Evolutionary conservation across 1,140 invertebrate genomes (phyloP).

Genomic region (Drosophila aff.): DNA sequence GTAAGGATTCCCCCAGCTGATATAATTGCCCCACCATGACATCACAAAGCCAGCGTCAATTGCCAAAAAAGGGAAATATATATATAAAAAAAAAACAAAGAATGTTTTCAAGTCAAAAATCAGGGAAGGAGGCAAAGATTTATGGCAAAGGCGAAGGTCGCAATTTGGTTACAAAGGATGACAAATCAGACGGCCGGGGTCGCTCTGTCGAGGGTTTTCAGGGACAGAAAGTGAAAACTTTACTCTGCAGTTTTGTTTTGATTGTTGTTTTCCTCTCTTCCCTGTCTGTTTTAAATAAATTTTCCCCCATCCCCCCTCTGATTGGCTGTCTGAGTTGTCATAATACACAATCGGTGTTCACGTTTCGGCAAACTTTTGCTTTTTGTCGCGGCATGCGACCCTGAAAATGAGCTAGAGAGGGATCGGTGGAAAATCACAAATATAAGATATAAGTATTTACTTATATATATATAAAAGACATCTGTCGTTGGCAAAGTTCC

Average conservation of each 20-base stretch:
- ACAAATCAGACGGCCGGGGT: constrained; percentile 38
- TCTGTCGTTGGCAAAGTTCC: constrained; percentile 58
- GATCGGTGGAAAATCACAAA: constrained; percentile 16
- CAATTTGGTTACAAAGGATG: constrained; percentile 52
- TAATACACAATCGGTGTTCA: constrained; percentile 54
- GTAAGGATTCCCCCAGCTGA: constrained; percentile 1
- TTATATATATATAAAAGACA: constrained; percentile 11
- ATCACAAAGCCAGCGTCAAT: constrained; percentile 26
- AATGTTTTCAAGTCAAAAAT: constrained; percentile 10
- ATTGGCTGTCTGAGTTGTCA: constrained; percentile 72
- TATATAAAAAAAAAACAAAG: neutral
- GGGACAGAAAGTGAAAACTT: constrained; percentile 65
- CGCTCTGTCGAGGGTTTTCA: constrained; percentile 16
- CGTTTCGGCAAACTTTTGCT: constrained; percentile 69
- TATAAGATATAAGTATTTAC: constrained; percentile 3
- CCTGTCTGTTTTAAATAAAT: constrained; percentile 1
- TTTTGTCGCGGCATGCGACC: constrained; percentile 67
- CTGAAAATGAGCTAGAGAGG: constrained; percentile 41
- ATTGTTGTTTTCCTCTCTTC: neutral
- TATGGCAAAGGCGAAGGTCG: constrained; percentile 75
- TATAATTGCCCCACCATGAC: constrained; percentile 23
- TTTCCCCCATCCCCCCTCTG: neutral
- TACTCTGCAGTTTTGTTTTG: constrained; percentile 14
- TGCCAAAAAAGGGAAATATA: constrained; percentile 3
- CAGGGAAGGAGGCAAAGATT: constrained; percentile 42